phyloP scores from a whole-genome alignment of 2,888 invertebrate species.

The Encarsia formosa region DNA sequence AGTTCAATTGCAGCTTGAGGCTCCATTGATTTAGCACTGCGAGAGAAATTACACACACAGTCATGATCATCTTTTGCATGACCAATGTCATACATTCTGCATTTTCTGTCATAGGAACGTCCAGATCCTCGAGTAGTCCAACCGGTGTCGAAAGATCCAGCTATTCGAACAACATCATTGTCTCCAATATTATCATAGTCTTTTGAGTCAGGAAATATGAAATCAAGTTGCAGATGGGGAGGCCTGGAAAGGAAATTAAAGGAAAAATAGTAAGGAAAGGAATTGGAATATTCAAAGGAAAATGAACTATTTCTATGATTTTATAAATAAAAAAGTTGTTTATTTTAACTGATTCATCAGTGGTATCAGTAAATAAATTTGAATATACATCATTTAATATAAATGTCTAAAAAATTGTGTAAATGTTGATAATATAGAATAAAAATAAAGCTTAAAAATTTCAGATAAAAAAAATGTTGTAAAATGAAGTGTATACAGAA shows the following conservation, averaged over 20 bases:
- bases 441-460: too few relatives aligned
- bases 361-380: too few relatives aligned
- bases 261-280: too few relatives aligned
- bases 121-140: slow-evolving; percentile 6
- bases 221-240: neutral
- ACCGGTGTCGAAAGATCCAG: slow-evolving; percentile 2
- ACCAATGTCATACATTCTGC: slow-evolving; percentile 28
- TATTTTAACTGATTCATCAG: too few relatives aligned
- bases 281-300: too few relatives aligned
- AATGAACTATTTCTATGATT: neutral
- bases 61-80: slow-evolving; percentile 30
- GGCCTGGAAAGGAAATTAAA: neutral
- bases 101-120: slow-evolving; percentile 23
- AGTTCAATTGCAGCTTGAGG: slow-evolving; percentile 29
- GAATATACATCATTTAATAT: too few relatives aligned
- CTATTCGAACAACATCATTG: neutral
- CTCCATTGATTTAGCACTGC: slow-evolving; percentile 37
- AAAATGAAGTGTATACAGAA: too few relatives aligned
- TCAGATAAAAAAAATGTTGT: too few relatives aligned
- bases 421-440: too few relatives aligned
- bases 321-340: neutral
- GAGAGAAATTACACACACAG: slow-evolving; percentile 33
- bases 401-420: too few relatives aligned
- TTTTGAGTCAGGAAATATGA: neutral
- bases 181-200: neutral